Evolutionary conservation across 2,113 vertebrate species (phyloP).

Genomic region (Tychaedon coryphoeus): DNA sequence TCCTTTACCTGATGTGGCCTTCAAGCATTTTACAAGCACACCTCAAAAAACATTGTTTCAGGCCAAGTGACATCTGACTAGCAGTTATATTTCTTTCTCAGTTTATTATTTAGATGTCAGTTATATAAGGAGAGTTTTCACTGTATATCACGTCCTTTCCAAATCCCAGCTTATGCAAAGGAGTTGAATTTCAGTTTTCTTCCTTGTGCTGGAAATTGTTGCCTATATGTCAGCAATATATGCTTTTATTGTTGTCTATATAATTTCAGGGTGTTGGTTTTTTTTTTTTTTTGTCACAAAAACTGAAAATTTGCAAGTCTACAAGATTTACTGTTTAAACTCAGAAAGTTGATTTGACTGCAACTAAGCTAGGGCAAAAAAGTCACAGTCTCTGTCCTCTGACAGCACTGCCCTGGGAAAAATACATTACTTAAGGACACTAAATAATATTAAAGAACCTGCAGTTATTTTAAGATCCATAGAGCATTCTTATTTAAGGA

Average conservation of each 20-base stretch:
- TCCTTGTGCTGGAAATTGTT: not conserved
- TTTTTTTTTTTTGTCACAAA: not conserved
- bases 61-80: not conserved
- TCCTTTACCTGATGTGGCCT: not conserved
- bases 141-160: not conserved
- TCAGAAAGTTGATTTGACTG: not conserved
- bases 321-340: not conserved
- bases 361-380: not conserved
- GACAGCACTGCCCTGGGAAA: not conserved
- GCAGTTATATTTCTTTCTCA: not conserved
- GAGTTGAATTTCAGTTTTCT: not conserved
- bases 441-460: not conserved
- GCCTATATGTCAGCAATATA: too few species aligned
- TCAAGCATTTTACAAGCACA: not conserved
- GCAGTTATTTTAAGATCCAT: not conserved
- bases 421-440: not conserved
- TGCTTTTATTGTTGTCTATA: not conserved
- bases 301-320: not conserved
- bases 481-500: not conserved
- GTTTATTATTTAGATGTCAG: not conserved
- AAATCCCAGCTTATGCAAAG: not conserved
- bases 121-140: not conserved
- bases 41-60: not conserved
- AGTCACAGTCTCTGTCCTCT: not conserved
- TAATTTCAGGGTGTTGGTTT: too few species aligned